Base-by-base conservation (phyloP, 2,888 invertebrate genomes). In the Melanotus villosus region DNA sequence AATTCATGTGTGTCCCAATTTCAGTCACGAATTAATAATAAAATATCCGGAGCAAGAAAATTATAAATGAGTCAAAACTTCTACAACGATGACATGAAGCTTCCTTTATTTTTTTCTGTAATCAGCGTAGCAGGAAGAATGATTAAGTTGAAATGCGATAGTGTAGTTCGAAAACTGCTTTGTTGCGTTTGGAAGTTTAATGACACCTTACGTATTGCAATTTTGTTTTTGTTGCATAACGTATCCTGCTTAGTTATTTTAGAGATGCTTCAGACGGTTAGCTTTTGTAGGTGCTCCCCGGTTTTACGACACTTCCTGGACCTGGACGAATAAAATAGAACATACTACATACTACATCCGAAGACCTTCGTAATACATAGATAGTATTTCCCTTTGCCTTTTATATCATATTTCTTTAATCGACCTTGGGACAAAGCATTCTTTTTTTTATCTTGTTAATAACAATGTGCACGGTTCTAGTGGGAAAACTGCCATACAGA, bases 221-320 rank as follows among this genome's bases (percentile, higher is more conserved):
- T 52, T 47, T 23, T 32, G 52, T 18, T 52, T 52, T 18, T 50
- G 18, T 52, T 52, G 47, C 47, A 47, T 47, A 47, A 47, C 47
- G 4, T 7, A 16, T 41, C 6, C 6, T 9, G 16, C n/a, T 41
- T 7, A 2, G 16, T 16, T 41, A 41, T 18, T 41, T 41, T 41
- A 41, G 14, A 41, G 16, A 9, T 5, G 12, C n/a, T n/a, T 38
- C 36, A 2, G 14, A 16, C 14, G 41, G 36, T 2, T 38, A 1
- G 6, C 41, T 41, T 34, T 41, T 16, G 41, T 16, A 14, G 2
- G 16, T 18, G 16, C 18, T 41, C 14, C 14, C 5, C 7, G 16
- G 6, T 41, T 45, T 12, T 47, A 26, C 18, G 21, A 45, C 5
- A 47, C 47, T 12, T 18, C 12, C 47, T 23, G 19, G 18, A 19